Evolutionary conservation across 2,113 vertebrate species (phyloP).

Genomic region (Cryptoleucopteryx plumbea): DNA sequence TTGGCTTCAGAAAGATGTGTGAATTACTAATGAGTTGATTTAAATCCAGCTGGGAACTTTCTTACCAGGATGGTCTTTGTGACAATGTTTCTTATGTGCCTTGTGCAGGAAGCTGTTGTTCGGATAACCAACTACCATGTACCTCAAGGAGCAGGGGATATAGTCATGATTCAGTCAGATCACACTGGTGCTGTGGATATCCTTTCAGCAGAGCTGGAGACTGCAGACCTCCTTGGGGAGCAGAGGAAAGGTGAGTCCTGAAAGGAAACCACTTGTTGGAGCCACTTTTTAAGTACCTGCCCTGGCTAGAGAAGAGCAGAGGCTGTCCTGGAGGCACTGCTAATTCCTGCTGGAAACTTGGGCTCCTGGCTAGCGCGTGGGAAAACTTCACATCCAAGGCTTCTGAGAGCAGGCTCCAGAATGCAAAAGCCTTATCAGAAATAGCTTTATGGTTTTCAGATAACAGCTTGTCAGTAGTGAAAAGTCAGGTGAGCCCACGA

Average conservation of each 20-base stretch:
- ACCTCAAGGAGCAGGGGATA: constrained; percentile 75
- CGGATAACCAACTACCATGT: constrained; percentile 51
- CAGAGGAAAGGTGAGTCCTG: constrained; percentile 73
- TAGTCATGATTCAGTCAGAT: constrained; percentile 82
- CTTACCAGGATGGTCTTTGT: neutral
- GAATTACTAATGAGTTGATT: neutral
- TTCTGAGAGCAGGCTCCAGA: neutral
- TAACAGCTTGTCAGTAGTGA: neutral
- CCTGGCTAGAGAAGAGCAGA: neutral
- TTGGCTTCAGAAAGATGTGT: neutral
- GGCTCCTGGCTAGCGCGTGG: neutral
- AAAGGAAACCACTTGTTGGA: neutral
- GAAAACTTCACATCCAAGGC: neutral
- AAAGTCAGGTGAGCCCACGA: neutral
- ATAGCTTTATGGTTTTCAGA: neutral
- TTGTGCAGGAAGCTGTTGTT: constrained; percentile 66
- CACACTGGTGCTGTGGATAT: constrained; percentile 77
- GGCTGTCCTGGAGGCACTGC: neutral
- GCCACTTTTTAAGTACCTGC: neutral
- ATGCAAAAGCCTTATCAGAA: neutral
- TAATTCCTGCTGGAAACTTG: neutral
- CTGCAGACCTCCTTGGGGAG: constrained; percentile 73
- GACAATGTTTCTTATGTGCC: neutral
- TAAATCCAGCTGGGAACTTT: neutral
- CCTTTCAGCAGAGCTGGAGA: constrained; percentile 74